phyloP scores from a whole-genome alignment of 92 coral and sea anemone species.

The Palythoa caribaeorum region DNA sequence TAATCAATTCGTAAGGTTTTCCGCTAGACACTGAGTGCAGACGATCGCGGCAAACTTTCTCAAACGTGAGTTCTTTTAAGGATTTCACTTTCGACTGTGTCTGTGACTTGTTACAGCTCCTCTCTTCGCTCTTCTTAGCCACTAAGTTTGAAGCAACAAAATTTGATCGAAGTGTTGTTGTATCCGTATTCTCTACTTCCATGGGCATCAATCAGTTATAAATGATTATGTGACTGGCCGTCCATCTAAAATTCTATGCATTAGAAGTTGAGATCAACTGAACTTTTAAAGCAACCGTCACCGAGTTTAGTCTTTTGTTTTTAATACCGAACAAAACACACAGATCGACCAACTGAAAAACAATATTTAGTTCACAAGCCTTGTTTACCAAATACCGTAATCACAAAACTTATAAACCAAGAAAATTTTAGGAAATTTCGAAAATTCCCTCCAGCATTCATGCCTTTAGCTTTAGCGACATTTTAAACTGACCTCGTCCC shows the following conservation, averaged over 20 bases:
- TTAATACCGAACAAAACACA: neutral
- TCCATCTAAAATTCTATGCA: neutral
- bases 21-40: neutral
- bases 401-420: neutral
- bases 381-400: neutral
- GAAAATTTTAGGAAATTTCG: neutral
- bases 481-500: neutral
- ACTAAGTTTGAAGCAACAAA: neutral
- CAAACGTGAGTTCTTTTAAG: slow-evolving; percentile 2
- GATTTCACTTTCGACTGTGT: slow-evolving; percentile 1
- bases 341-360: neutral
- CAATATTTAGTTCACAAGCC: neutral
- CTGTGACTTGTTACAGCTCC: neutral
- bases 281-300: neutral
- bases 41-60: slow-evolving; percentile 3
- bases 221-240: neutral
- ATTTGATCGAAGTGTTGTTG: neutral
- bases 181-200: slow-evolving; percentile 12
- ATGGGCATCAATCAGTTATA: neutral
- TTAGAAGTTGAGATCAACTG: no score
- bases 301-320: neutral
- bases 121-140: neutral
- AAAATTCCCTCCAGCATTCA: slow-evolving; percentile 3
- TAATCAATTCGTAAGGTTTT: neutral
- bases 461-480: neutral